These are phyloP conservation scores for Amphiura filiformis DNA, from an alignment of 35 echinoderm and acorn worm genomes.

Conservation along the genomic window DNA sequence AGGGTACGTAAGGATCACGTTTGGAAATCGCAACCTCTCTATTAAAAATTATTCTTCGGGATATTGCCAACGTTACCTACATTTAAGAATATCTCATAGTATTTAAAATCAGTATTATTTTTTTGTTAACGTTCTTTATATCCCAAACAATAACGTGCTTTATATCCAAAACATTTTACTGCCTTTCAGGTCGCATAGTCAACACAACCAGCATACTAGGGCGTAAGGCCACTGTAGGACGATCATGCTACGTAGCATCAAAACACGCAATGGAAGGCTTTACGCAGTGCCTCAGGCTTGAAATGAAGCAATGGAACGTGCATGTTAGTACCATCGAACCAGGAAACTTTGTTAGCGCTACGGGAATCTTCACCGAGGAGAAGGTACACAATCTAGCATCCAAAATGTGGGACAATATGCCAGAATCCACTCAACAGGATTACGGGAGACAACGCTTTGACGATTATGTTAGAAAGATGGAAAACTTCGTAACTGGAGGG, in stretches of 20 bases:
- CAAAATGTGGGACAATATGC: slow-evolving; percentile 58
- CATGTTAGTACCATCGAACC: slow-evolving; percentile 72
- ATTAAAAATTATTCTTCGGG: too few relatives aligned
- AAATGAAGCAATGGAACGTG: slow-evolving; percentile 60
- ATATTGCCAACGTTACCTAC: too few relatives aligned
- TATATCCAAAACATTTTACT: too few relatives aligned
- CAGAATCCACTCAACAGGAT: slow-evolving; percentile 40
- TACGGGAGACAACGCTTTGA: slow-evolving; percentile 42
- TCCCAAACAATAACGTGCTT: too few relatives aligned
- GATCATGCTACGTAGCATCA: slow-evolving; percentile 66
- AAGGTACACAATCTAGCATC: slow-evolving; percentile 57
- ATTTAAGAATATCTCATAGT: too few relatives aligned
- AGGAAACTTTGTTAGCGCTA: slow-evolving; percentile 82
- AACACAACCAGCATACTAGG: slow-evolving; percentile 80
- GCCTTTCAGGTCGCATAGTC: slow-evolving; percentile 72
- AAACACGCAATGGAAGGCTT: slow-evolving; percentile 87
- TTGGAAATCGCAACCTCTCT: too few relatives aligned
- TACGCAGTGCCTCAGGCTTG: slow-evolving; percentile 77
- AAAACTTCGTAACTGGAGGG: slow-evolving; percentile 16
- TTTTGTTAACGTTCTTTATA: too few relatives aligned
- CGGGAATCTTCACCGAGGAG: slow-evolving; percentile 73
- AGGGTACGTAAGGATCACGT: too few relatives aligned
- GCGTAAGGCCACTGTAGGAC: slow-evolving; percentile 38
- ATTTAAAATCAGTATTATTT: too few relatives aligned
- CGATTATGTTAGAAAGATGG: slow-evolving; percentile 20